Evolutionary conservation across 2,113 vertebrate genomes (phyloP), one percentile per base, ranked within the genome.

Genomic region (Megaceryle torquata): DNA sequence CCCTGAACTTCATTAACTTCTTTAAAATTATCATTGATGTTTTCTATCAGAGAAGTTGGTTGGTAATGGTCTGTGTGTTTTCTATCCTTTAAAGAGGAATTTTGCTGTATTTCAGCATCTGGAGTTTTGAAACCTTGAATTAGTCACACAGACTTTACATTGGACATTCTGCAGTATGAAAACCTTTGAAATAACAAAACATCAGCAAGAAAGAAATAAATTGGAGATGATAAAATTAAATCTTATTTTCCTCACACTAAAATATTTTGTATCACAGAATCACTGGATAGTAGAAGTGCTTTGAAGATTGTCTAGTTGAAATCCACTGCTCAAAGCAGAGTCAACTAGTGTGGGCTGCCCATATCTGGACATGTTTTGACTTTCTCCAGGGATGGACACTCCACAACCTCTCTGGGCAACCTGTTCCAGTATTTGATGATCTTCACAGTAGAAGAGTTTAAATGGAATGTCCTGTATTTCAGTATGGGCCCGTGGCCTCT

Each of bases 1-100:
- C 82, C 51, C 41, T 87, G 82, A 87, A 84, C 22, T 41, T 94
- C 88, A 72, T 77, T 91, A 82, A 69, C 50, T 78, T 76, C 31
- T 65, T 91, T 43, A 31, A 61, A 91, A 74, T 82, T 72, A 65
- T 72, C 51, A 76, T 50, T 83, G 65, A 65, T 53, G 16, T 16
- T 86, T 15, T 60, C 70, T 64, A 0, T 50, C 43, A 86, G 11
- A 79, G 28, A 29, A 57, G 16, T 48, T 43, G 9, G 33, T 67
- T 86, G 31, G 43, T 57, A n/a, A 22, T 29, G 5, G n/a, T 44
- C 53, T 68, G 4, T 70, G 20, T 79, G 25, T 44, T 79, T 72
- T 85, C 13, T 21, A 18, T 61, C 20, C 6, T 60, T 72, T 61
- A 74, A 82, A 85, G 43, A 85, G 8, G 24, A 87, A 72, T 59